A percentile compares a stretch with the other conserved stretches of the same genome.
Conservation (phyloP, 2,797 vertebrate species). For the Chaunax sp. region DNA sequence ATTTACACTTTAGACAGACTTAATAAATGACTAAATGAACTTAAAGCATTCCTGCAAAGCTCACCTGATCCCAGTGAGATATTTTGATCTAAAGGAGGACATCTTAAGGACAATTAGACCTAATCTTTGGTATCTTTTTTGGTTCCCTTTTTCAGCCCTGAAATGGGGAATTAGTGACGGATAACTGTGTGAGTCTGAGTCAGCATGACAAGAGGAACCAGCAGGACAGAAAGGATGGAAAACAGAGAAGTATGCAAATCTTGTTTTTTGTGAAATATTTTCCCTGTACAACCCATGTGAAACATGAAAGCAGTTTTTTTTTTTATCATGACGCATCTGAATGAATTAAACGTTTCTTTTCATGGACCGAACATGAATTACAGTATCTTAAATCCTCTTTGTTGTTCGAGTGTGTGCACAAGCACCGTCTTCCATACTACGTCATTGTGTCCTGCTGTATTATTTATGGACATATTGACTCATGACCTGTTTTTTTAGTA, state of each 20-base stretch:
- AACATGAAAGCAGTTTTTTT: not conserved
- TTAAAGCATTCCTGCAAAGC: not conserved
- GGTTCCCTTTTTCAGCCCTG: constrained; percentile 46
- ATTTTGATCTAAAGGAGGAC: not conserved
- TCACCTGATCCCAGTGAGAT: not conserved
- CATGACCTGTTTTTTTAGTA: not conserved
- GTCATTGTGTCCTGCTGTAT: constrained; percentile 13
- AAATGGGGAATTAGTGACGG: constrained; percentile 60
- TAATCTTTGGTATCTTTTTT: not conserved
- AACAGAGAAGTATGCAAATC: constrained; percentile 3
- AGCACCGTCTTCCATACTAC: not conserved
- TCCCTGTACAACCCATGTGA: not conserved
- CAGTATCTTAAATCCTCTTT: not conserved
- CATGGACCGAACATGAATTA: not conserved
- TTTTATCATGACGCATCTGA: not conserved
- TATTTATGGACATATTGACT: constrained; percentile 47
- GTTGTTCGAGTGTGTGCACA: not conserved
- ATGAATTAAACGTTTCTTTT: not conserved
- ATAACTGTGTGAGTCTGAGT: not conserved
- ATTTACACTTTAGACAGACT: not conserved
- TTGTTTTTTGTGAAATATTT: constrained; percentile 5
- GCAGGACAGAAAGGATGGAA: not conserved
- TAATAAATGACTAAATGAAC: not conserved
- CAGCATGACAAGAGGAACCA: constrained; percentile 21
- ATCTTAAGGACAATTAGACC: not conserved